phyloP scores from a whole-genome alignment of 1,140 invertebrate genomes.

The Geopemphigus sp. region DNA sequence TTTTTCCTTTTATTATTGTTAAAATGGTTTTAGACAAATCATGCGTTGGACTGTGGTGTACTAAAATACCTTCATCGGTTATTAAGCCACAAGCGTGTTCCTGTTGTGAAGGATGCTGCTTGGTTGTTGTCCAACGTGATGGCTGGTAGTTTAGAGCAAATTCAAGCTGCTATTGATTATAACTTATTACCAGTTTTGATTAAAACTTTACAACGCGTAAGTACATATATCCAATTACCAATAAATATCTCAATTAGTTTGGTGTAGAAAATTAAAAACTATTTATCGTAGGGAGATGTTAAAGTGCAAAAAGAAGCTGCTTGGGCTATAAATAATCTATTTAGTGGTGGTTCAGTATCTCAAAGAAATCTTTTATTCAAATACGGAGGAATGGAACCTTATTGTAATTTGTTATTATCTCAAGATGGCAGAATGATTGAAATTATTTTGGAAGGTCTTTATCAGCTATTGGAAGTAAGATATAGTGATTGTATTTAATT shows the following conservation, averaged over 20 bases:
- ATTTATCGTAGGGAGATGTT: constrained; percentile 66
- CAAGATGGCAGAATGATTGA: constrained; percentile 63
- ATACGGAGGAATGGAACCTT: constrained; percentile 58
- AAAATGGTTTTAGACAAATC: constrained; percentile 74
- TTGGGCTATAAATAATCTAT: constrained; percentile 79
- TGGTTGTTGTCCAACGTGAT: constrained; percentile 83
- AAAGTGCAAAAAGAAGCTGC: constrained; percentile 78
- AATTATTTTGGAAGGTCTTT: constrained; percentile 66
- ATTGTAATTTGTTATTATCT: constrained; percentile 59
- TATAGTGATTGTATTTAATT: not conserved
- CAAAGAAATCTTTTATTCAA: constrained; percentile 69
- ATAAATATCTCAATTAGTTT: no score
- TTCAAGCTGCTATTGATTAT: constrained; percentile 72
- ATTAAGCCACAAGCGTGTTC: constrained; percentile 71
- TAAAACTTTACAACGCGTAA: constrained; percentile 65
- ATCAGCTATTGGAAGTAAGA: constrained; percentile 62
- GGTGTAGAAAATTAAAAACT: constrained; percentile 42
- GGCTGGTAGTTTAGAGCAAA: constrained; percentile 73
- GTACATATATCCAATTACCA: constrained; percentile 51
- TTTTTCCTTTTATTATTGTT: not conserved
- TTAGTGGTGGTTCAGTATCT: constrained; percentile 68
- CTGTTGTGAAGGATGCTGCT: constrained; percentile 81
- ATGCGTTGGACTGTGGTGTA: constrained; percentile 78
- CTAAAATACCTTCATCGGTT: constrained; percentile 70
- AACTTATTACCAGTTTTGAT: constrained; percentile 69